phyloP scores from a whole-genome alignment of 92 coral and sea anemone genomes.

The Phenganax stokvisi region DNA sequence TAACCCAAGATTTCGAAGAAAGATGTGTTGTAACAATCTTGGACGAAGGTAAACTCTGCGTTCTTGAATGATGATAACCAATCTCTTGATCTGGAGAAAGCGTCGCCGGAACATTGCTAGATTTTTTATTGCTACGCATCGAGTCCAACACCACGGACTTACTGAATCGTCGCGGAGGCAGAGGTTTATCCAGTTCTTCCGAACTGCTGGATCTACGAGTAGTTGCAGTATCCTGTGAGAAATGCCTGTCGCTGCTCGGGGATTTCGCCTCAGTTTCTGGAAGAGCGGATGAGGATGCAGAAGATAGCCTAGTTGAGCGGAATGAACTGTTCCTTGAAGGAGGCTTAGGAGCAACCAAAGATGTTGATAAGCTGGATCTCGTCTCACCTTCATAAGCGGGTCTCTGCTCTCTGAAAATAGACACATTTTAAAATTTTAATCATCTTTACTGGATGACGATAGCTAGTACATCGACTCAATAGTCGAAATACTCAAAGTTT shows the following conservation, averaged over 20 bases:
- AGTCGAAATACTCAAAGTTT: no score
- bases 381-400: slow-evolving; percentile 2
- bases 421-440: background rate
- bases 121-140: slow-evolving; percentile 32
- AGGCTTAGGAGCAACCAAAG: slow-evolving; percentile 50
- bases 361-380: slow-evolving; percentile 43
- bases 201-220: slow-evolving; percentile 32
- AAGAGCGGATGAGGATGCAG: slow-evolving; percentile 26
- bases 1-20: slow-evolving; percentile 32
- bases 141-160: slow-evolving; percentile 20
- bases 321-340: slow-evolving; percentile 74
- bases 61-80: slow-evolving; percentile 18
- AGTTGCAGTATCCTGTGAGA: slow-evolving; percentile 14
- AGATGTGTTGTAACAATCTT: slow-evolving; percentile 14
- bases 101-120: background rate
- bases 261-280: background rate
- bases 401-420: slow-evolving; percentile 15
- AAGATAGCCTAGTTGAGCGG: slow-evolving; percentile 19
- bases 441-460: background rate
- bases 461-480: no score
- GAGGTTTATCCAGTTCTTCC: slow-evolving; percentile 36
- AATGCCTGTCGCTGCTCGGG: background rate
- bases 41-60: slow-evolving; percentile 36
- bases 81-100: background rate
- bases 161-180: slow-evolving; percentile 27